Evolutionary conservation across 2,888 invertebrate genomes (phyloP).

Genomic region (Amphipyra berbera): DNA sequence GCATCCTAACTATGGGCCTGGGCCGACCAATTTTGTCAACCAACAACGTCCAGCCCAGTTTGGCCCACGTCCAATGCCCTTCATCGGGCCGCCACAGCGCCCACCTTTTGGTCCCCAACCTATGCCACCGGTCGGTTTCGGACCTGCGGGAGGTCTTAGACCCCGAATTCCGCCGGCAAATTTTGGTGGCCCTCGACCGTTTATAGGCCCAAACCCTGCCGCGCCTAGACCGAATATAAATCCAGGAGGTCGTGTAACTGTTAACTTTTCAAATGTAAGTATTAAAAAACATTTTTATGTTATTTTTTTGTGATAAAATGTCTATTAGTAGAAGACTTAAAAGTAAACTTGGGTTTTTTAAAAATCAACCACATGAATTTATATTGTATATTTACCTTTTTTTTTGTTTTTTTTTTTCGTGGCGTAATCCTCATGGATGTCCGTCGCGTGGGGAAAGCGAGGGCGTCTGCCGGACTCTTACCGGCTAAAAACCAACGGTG

Average conservation of each 20-base stretch:
- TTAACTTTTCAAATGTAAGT: conserved; percentile 71
- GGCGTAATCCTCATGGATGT: no score
- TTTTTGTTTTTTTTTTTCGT: no score
- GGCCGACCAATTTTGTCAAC: neutral
- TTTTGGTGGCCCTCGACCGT: conserved; percentile 13
- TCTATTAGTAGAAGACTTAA: no score
- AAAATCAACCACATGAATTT: no score
- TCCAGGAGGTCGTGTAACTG: conserved; percentile 51
- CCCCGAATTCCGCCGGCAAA: conserved; percentile 19
- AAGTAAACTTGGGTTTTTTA: no score
- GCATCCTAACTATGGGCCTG: conserved; percentile 6
- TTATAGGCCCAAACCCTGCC: conserved; percentile 20
- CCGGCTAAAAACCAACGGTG: no score
- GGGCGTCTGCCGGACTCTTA: no score
- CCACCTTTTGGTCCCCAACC: conserved; percentile 21
- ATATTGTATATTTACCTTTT: no score
- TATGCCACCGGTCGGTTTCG: conserved; percentile 13
- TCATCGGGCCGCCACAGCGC: conserved; percentile 1
- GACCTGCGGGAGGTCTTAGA: conserved; percentile 2
- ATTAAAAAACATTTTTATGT: conserved; percentile 5
- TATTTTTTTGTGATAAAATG: neutral
- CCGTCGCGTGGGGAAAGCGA: no score
- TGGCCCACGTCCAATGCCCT: neutral
- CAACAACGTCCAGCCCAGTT: conserved; percentile 6
- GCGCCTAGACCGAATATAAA: conserved; percentile 12